Conservation (phyloP, 2,113 vertebrate species). For the Tachycineta bicolor region DNA sequence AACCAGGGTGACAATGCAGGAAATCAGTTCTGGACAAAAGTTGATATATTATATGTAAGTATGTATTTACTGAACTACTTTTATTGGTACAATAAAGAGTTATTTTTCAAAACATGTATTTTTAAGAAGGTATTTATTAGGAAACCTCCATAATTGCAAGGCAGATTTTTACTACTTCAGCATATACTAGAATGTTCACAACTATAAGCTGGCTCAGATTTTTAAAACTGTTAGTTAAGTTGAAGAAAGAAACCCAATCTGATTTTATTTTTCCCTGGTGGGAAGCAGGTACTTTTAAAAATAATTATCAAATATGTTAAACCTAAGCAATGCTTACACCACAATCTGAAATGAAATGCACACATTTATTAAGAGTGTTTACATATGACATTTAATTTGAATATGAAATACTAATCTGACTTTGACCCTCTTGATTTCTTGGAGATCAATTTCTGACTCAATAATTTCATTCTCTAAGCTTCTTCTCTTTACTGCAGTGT, state of each 20-base stretch:
- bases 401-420: background rate
- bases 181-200: background rate
- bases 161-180: background rate
- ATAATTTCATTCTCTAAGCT: background rate
- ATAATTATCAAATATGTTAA: background rate
- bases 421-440: background rate
- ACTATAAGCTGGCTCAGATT: background rate
- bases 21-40: background rate
- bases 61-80: background rate
- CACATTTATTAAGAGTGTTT: constrained; percentile 2
- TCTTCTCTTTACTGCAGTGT: background rate
- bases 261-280: background rate
- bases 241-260: background rate
- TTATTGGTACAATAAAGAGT: background rate
- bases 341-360: background rate
- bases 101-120: background rate
- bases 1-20: too few relatives aligned
- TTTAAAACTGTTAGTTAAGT: background rate
- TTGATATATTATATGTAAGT: background rate
- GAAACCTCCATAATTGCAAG: background rate
- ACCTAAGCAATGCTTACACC: background rate
- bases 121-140: background rate
- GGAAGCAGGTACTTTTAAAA: background rate
- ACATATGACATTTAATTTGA: background rate
- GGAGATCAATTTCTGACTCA: background rate